Evolutionary conservation across 2,797 vertebrate genomes (phyloP), one percentile per base, ranked within the genome.

Genomic region (Manis crassicaudata): DNA sequence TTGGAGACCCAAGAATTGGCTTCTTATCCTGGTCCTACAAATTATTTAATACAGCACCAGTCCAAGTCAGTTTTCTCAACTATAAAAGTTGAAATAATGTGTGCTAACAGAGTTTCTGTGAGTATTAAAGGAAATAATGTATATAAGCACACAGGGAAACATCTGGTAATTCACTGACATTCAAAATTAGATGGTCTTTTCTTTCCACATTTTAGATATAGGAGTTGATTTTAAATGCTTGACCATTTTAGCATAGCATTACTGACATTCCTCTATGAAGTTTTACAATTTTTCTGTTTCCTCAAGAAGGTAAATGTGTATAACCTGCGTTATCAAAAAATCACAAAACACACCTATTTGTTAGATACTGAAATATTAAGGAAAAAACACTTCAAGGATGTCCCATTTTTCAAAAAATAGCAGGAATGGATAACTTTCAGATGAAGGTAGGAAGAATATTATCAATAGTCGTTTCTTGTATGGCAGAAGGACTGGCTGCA

Each of bases 201-300:
- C 29, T 63, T 75, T 6, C 5, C 7, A 29, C 25, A 52, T 52
- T 96, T 95, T 84, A 86, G 54, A 63, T 27, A 72, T n/a, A 56
- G 2, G 21, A 0, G 10, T 75, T 88, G 10, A 72, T 73, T 88
- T 88, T 62, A 25, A 32, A 11, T 80, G 2, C 27, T 85, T 95
- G 12, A 56, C 94, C 32, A 75, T 52, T 23, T 79, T 65, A 50
- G 5, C 6, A 2, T 63, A n/a, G 0, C 5, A 4, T 76, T 63
- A 40, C 16, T 58, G 32, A 32, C 5, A 50, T 85, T 60, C 63
- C 4, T 90, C 7, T 70, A 54, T 67, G 37, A 87, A 18, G 54
- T 95, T 97, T 95, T 90, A 88, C 60, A 76, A 7, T 95, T 94
- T 90, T 96, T 72, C 4, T 35, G 84, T 96, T 97, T 95, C 0